These are phyloP conservation scores for Oreortyx pictus DNA, from an alignment of 2,797 vertebrate species.

Conservation along the genomic window DNA sequence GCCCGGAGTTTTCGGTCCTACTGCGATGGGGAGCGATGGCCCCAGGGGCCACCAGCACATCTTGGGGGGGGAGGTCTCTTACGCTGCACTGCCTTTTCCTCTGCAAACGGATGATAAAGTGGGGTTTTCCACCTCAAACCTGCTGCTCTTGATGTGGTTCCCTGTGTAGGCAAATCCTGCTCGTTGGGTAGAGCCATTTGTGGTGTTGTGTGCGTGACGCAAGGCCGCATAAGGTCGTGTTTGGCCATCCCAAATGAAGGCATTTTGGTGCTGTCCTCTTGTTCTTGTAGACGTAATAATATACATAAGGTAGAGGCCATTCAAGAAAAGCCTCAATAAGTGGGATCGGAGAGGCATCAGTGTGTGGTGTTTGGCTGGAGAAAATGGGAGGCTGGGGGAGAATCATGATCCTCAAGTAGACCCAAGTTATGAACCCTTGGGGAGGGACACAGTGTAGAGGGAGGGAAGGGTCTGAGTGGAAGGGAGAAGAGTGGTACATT, in stretches of 20 bases:
- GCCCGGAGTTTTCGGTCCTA: slow-evolving; percentile 30
- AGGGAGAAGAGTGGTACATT: background rate
- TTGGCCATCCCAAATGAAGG: background rate
- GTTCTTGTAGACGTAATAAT: background rate
- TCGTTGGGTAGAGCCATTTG: background rate
- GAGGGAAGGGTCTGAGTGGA: background rate
- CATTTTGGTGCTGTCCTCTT: background rate
- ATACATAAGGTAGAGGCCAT: background rate
- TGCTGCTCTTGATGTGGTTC: background rate
- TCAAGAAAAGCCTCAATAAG: background rate
- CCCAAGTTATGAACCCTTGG: background rate
- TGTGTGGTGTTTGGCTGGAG: background rate
- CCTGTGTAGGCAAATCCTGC: background rate
- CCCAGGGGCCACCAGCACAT: background rate
- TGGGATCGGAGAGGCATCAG: background rate
- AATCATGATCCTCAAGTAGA: background rate
- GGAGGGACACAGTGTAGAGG: background rate
- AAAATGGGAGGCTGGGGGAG: background rate
- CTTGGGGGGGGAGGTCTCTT: slow-evolving; percentile 21
- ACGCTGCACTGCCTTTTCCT: background rate
- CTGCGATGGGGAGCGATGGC: background rate
- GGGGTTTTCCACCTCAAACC: background rate
- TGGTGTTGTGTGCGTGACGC: background rate
- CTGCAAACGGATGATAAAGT: background rate
- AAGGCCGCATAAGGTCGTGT: rapidly evolving